A percentile compares a stretch with the other conserved stretches of the same genome.
Conservation (phyloP, 2,888 invertebrate species). For the Pecten maximus region DNA sequence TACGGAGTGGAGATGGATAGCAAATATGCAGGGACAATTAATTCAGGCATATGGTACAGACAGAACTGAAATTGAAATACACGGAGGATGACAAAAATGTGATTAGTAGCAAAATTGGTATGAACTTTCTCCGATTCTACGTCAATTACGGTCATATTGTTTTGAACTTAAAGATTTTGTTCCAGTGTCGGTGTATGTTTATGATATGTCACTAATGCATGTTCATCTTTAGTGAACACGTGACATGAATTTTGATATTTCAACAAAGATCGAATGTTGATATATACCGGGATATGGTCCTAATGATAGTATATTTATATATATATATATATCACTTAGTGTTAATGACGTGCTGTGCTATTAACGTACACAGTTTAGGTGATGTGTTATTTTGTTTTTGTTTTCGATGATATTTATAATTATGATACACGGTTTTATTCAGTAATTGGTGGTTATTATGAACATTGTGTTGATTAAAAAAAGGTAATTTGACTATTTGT, state of each 20-base stretch:
- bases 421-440: too few relatives aligned
- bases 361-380: too few relatives aligned
- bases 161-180: slow-evolving; percentile 8
- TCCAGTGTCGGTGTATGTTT: background rate
- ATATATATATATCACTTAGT: too few relatives aligned
- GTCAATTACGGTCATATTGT: slow-evolving; percentile 32
- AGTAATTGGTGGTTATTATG: too few relatives aligned
- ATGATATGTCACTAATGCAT: slow-evolving; percentile 8
- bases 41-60: background rate
- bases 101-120: slow-evolving; percentile 15
- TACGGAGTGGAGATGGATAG: background rate
- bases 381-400: too few relatives aligned
- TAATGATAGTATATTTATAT: too few relatives aligned
- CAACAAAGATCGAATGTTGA: too few relatives aligned
- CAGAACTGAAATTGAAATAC: slow-evolving; percentile 30
- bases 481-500: too few relatives aligned
- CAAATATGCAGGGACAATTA: slow-evolving; percentile 5
- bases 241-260: background rate
- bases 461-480: too few relatives aligned
- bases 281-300: too few relatives aligned
- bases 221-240: background rate
- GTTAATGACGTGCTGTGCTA: too few relatives aligned
- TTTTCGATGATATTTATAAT: too few relatives aligned
- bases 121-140: slow-evolving; percentile 20
- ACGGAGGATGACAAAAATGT: slow-evolving; percentile 21